Evolutionary conservation across 2,888 invertebrate genomes (phyloP).

Genomic region (Himalopsyche tibetana): DNA sequence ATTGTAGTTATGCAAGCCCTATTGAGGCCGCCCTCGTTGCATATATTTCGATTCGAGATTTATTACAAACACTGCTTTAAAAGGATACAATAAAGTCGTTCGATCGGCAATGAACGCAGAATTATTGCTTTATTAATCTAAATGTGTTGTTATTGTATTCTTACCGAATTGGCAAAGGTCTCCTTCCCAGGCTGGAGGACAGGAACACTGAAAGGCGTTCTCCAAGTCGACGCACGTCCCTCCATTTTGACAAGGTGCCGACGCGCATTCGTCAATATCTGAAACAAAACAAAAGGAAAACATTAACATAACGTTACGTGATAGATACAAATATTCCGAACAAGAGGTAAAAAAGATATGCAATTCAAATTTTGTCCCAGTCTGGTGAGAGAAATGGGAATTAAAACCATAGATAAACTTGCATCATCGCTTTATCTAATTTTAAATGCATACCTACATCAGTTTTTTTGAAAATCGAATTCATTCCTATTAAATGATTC

Average conservation of each 20-base stretch:
- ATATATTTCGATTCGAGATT: neutral
- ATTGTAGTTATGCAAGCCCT: too few relatives aligned
- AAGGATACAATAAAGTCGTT: too few relatives aligned
- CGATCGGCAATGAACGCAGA: neutral
- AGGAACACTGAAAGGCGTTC: constrained; percentile 91
- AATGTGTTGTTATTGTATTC: constrained; percentile 63
- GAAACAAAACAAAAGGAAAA: constrained; percentile 67
- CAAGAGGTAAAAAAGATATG: too few relatives aligned
- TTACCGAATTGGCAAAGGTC: constrained; percentile 86
- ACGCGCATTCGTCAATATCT: constrained; percentile 94
- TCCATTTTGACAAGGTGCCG: constrained; percentile 92
- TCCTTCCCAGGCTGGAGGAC: constrained; percentile 92
- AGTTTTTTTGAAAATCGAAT: too few relatives aligned
- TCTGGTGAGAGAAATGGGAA: too few relatives aligned
- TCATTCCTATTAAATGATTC: too few relatives aligned
- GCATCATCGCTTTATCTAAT: too few relatives aligned
- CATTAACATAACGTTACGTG: neutral
- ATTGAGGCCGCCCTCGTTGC: neutral
- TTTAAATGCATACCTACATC: too few relatives aligned
- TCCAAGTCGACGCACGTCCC: constrained; percentile 91
- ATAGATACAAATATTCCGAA: neutral
- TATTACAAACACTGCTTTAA: neutral
- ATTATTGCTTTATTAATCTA: neutral
- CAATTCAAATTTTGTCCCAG: too few relatives aligned
- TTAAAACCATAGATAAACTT: too few relatives aligned